These are phyloP conservation scores for Nomada lathburiana DNA, from an alignment of 2,888 invertebrate species.

Conservation along the genomic window DNA sequence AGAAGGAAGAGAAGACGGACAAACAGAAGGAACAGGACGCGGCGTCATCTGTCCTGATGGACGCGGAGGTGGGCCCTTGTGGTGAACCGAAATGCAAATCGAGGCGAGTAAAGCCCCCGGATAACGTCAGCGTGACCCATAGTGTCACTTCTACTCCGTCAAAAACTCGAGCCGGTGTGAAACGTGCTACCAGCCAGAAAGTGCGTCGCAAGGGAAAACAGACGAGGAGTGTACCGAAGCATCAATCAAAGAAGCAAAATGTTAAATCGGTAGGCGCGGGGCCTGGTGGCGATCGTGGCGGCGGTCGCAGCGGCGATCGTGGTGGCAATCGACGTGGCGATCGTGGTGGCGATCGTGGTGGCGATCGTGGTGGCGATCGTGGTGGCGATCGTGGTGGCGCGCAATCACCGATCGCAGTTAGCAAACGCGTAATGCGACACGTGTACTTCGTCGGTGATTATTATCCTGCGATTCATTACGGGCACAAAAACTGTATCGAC, in stretches of 20 bases:
- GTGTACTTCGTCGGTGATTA: constrained; percentile 77
- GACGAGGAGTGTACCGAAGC: background rate
- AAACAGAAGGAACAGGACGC: constrained; percentile 58
- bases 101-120: constrained; percentile 42
- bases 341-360: too few relatives aligned
- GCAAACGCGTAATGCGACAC: constrained; percentile 68
- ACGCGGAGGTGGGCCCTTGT: constrained; percentile 72
- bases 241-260: background rate
- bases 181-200: background rate
- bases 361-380: background rate
- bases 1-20: constrained; percentile 57
- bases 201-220: background rate
- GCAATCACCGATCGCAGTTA: constrained; percentile 35
- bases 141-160: background rate
- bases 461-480: constrained; percentile 75
- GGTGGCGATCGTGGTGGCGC: background rate
- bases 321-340: too few relatives aligned
- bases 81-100: constrained; percentile 74
- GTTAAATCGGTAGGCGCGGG: background rate
- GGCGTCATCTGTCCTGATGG: constrained; percentile 16
- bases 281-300: constrained; percentile 59
- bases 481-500: constrained; percentile 78
- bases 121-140: background rate
- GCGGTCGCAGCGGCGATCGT: too few relatives aligned
- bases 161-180: background rate